Percentiles rank a stretch among this genome's conserved stretches.
phyloP scores from a whole-genome alignment of 2,113 vertebrate species.

The Seriola rivoliana region DNA sequence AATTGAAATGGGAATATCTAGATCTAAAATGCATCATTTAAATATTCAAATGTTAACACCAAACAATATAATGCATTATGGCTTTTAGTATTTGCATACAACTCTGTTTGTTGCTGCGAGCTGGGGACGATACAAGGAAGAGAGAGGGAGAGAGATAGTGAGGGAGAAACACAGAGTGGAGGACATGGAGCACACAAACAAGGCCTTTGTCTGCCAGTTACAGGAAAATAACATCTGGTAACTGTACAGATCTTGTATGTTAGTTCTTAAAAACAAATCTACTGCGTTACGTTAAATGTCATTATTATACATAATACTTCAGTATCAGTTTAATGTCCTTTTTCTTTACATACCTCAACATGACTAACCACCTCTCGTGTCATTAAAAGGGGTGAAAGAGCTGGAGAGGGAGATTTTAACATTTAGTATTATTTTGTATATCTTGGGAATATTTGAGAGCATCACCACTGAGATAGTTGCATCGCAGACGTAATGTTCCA shows the following conservation, averaged over 20 bases:
- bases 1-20: conserved; percentile 80
- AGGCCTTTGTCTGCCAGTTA: conserved; percentile 66
- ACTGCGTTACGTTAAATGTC: background rate
- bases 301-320: background rate
- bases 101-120: conserved; percentile 78
- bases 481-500: background rate
- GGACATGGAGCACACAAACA: conserved; percentile 57
- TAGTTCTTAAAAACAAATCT: conserved; percentile 4
- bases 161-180: conserved; percentile 21
- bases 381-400: background rate
- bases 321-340: background rate
- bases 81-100: conserved; percentile 84
- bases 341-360: background rate
- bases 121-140: conserved; percentile 52
- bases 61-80: conserved; percentile 80
- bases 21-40: conserved; percentile 83
- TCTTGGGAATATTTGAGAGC: background rate
- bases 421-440: conserved; percentile 7
- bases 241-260: conserved; percentile 14
- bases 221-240: conserved; percentile 49
- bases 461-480: background rate
- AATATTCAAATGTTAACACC: conserved; percentile 86
- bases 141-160: conserved; percentile 25
- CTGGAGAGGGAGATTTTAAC: background rate
- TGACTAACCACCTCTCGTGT: background rate